Evolutionary conservation across 2,797 vertebrate species (phyloP), one percentile per base, ranked within the genome.

Genomic region (Cyprinella venusta): DNA sequence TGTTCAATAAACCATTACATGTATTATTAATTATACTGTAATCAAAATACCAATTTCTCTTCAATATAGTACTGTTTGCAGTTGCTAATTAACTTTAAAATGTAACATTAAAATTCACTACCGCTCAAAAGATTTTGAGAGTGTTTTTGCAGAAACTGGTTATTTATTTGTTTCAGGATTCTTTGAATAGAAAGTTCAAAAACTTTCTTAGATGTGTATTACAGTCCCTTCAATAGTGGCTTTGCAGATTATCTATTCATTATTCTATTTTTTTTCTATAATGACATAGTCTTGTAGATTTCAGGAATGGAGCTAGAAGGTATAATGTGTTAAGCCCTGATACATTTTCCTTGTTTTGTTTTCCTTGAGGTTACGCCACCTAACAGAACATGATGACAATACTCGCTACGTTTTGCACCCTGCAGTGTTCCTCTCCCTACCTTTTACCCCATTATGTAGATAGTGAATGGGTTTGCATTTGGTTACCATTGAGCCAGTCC

Each of bases 401-500:
- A 80, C 59, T 71, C 5, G 2, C 6, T 54, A 38, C 21, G 19
- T 61, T 48, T 80, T 48, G 10, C 30, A 69, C 40, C 42, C 21
- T 0, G 4, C 8, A 45, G 18, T 63, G 7, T 70, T 54, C 15
- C 30, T 59, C 40, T 19, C 16, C 21, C 24, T 38, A n/a, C 24
- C 24, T 45, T 64, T 64, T 45, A 42, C 6, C 69, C 45, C 13
- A 56, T 83, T 81, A 79, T 84, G 21, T 33, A 54, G 12, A 19
- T 21, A 15, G 26, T 76, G 67, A 84, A 84, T 72, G 65, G 65
- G 63, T 70, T 67, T 74, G 61, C 45, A 80, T 79, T 64, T 16
- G 24, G 56, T 81, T 74, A 52, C 84, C 50, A 10, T 24, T 21
- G 54, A 76, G 50, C 36, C 24, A n/a, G 18, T 76, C 16, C 61